Evolutionary conservation across 2,888 invertebrate species (phyloP).

Genomic region (Ennomos erosarius): DNA sequence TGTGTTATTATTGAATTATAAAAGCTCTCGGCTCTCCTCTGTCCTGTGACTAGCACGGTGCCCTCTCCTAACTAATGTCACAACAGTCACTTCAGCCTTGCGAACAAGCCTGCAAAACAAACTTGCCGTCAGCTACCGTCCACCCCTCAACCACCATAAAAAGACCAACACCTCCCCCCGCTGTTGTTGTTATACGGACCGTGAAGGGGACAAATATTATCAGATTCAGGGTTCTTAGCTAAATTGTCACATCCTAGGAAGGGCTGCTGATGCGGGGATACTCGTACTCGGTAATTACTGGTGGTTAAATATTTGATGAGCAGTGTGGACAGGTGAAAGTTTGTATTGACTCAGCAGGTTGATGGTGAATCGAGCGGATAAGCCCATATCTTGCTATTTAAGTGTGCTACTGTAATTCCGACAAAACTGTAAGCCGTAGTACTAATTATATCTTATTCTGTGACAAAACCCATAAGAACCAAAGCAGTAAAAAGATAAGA

Average conservation of each 20-base stretch:
- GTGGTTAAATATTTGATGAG: conserved; percentile 45
- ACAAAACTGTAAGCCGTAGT: no score
- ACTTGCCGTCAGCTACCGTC: conserved; percentile 21
- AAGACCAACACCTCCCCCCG: conserved; percentile 35
- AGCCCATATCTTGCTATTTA: neutral
- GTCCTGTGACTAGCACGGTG: neutral
- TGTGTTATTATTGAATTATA: no score
- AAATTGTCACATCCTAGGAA: conserved; percentile 41
- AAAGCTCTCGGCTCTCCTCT: neutral
- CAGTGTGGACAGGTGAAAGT: conserved; percentile 9
- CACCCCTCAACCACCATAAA: conserved; percentile 38
- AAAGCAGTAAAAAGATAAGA: no score
- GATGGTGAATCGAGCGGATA: conserved; percentile 7
- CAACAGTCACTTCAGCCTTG: conserved; percentile 32
- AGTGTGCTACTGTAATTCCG: no score
- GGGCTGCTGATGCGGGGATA: conserved; percentile 41
- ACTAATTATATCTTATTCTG: no score
- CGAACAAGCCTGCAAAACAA: conserved; percentile 15
- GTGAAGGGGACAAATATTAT: conserved; percentile 31
- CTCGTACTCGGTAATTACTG: conserved; percentile 24
- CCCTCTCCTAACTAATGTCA: conserved; percentile 18
- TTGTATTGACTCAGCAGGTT: conserved; percentile 5
- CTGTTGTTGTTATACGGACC: conserved; percentile 38
- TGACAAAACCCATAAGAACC: no score
- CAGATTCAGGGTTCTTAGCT: conserved; percentile 35